phyloP scores from a whole-genome alignment of 2,888 invertebrate genomes.

The Dolichopus griseipennis region DNA sequence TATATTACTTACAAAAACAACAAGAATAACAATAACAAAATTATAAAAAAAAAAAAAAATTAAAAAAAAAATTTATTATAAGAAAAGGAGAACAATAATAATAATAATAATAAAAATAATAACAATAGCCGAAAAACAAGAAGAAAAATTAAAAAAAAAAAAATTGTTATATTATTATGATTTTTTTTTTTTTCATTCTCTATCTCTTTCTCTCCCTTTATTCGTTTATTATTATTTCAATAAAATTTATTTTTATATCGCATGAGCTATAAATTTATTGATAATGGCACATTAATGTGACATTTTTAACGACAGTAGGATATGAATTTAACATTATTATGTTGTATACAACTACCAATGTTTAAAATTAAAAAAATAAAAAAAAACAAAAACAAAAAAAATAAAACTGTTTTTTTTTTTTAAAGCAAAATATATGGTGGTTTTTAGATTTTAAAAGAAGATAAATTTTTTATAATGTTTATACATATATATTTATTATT shows the following conservation, averaged over 20 bases:
- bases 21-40: neutral
- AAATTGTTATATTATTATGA: too few species aligned
- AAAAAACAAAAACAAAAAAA: too few species aligned
- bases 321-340: conserved; percentile 15
- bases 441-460: conserved; percentile 6
- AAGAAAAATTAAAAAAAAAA: too few species aligned
- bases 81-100: too few species aligned
- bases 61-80: too few species aligned
- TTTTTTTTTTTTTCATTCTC: neutral
- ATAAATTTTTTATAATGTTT: neutral
- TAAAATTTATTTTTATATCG: conserved; percentile 11
- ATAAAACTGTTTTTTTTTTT: neutral
- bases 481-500: neutral
- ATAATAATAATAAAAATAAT: too few species aligned
- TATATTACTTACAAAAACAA: neutral
- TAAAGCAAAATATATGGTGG: neutral
- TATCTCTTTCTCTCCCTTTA: neutral
- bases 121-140: too few species aligned
- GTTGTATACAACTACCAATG: neutral
- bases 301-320: conserved; percentile 24
- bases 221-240: neutral
- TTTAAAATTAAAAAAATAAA: too few species aligned
- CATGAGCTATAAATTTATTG: conserved; percentile 21
- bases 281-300: conserved; percentile 26
- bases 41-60: too few species aligned